Base-by-base conservation (phyloP, 2,797 vertebrate species). In the Triplophysa yarkandensis region DNA sequence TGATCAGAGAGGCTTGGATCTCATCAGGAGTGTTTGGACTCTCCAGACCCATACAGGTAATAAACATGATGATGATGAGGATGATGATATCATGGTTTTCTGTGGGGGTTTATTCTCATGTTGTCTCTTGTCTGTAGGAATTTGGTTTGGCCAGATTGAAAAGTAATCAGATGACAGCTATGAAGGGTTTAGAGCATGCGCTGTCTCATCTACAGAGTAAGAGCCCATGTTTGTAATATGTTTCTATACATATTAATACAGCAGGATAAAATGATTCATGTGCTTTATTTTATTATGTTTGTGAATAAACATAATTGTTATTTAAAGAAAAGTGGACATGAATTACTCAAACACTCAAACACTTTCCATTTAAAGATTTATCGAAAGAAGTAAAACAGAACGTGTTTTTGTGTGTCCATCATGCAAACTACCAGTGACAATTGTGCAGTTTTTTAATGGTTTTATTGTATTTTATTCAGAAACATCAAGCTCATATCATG, bases 21-120 rank as follows among this genome's bases (percentile, higher is more conserved):
- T 76, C 83, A 1, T 90, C 88, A 1, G 68, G 78, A 1, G 81
- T 50, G 19, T 89, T 85, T n/a, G 88, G 88, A 4, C 78, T 90
- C 52, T 86, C 86, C 39, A 83, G 88, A 39, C 87, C 89, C 36
- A 90, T 88, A 52, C 89, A 89, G 86, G 87, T 89, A 81, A 43
- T 1, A 1, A 21, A 50, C 36, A 39, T 6, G 3, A 30, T 30
- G 30, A 30, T 30, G 30, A 30, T 36, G 11, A 39, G 11, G 36
- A 39, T 10, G 36, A 39, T 39, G 36, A 39, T 11, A 39, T 39
- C 10, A 39, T 39, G 6, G 19, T 46, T 8, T n/a, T 46, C 1
- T 46, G 43, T 46, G 6, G n/a, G 43, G n/a, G 43, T n/a, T 17
- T 46, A 19, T 46, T 46, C 44, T 46, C n/a, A 46, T 46, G 6